These are phyloP conservation scores for Calephelis perditalis DNA, from an alignment of 2,888 invertebrate genomes.

Conservation along the genomic window DNA sequence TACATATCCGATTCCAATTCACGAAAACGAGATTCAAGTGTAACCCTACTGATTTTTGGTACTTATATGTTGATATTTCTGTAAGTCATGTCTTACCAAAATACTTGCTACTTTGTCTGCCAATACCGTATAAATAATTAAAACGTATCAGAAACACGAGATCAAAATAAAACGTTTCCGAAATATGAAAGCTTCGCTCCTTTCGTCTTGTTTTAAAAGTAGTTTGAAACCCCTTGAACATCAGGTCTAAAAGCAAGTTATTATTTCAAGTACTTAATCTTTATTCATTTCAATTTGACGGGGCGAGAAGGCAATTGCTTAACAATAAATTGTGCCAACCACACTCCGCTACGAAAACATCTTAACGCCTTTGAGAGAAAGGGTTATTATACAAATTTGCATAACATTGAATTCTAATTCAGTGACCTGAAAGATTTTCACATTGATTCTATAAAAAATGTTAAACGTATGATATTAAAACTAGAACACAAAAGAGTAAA, in stretches of 20 bases:
- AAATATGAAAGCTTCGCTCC: too few relatives aligned
- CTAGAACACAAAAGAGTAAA: background rate
- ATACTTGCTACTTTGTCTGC: too few relatives aligned
- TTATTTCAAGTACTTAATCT: conserved; percentile 38
- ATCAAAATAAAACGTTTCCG: too few relatives aligned
- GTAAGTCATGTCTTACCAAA: too few relatives aligned
- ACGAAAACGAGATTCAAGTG: too few relatives aligned
- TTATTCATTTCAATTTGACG: conserved; percentile 58
- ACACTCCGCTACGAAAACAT: conserved; percentile 70
- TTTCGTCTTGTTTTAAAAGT: background rate
- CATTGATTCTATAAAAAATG: conserved; percentile 12
- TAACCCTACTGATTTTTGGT: too few relatives aligned
- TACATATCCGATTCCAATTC: too few relatives aligned
- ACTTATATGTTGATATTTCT: too few relatives aligned
- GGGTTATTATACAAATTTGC: conserved; percentile 56
- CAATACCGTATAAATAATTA: too few relatives aligned
- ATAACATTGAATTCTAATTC: conserved; percentile 59
- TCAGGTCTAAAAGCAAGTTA: conserved; percentile 18
- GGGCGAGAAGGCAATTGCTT: conserved; percentile 46
- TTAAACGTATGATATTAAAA: too few relatives aligned
- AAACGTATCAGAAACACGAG: too few relatives aligned
- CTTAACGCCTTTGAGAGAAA: conserved; percentile 57
- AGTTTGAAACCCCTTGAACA: background rate
- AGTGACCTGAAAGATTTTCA: conserved; percentile 21
- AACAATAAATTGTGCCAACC: conserved; percentile 40